Conservation (phyloP, 2,113 vertebrate species). For the Coracopsis vasa region DNA sequence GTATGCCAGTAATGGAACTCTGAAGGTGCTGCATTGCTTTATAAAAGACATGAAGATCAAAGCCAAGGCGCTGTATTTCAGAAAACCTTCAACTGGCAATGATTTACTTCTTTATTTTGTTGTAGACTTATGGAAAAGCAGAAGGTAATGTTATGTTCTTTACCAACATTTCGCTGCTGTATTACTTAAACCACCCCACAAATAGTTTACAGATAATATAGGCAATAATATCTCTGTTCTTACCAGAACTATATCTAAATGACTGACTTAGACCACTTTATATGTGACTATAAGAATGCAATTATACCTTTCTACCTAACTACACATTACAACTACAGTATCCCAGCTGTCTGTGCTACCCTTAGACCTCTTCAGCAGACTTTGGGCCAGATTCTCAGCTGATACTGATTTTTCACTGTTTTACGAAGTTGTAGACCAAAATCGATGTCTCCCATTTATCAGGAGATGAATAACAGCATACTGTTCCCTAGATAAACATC, state of each 20-base stretch:
- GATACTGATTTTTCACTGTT: neutral
- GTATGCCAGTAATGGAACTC: neutral
- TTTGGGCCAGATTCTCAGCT: neutral
- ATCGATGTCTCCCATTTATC: neutral
- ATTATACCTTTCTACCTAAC: neutral
- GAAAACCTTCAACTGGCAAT: neutral
- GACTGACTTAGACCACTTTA: neutral
- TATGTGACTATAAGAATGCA: neutral
- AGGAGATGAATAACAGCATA: neutral
- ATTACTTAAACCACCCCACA: neutral
- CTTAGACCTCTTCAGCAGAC: neutral
- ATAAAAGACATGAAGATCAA: neutral
- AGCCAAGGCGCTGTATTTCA: neutral
- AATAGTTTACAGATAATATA: neutral
- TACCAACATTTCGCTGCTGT: neutral
- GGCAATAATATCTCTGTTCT: neutral
- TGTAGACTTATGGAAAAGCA: neutral
- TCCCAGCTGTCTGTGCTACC: neutral
- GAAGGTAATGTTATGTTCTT: neutral
- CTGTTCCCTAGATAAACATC: neutral
- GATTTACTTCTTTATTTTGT: neutral
- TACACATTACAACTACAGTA: neutral
- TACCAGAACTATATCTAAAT: neutral
- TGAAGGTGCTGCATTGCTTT: neutral
- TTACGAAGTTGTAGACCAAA: neutral